Percentiles rank a stretch among this genome's conserved stretches.
phyloP scores from a whole-genome alignment of 1,140 invertebrate genomes.

The Drosophila setifemur region DNA sequence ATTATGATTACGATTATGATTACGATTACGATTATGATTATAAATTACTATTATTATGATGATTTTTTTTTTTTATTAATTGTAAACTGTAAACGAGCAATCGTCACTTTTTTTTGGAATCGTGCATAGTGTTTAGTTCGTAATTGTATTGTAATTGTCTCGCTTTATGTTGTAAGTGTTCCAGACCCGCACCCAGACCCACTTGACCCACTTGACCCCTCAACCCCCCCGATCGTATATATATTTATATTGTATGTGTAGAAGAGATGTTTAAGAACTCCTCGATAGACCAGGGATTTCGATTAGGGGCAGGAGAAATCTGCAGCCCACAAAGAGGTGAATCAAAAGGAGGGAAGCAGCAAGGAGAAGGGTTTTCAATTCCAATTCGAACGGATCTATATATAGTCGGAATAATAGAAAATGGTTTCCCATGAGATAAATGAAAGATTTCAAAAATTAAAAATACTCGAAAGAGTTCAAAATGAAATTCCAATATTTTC shows the following conservation, averaged over 20 bases:
- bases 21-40: slow-evolving; percentile 16
- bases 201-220: background rate
- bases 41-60: slow-evolving; percentile 35
- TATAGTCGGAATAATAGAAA: too few species aligned
- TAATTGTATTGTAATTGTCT: slow-evolving; percentile 37
- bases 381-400: too few species aligned
- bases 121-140: slow-evolving; percentile 39
- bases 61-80: slow-evolving; percentile 30
- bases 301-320: too few species aligned
- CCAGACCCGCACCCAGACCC: background rate
- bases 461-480: too few species aligned
- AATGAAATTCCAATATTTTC: too few species aligned
- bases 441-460: too few species aligned
- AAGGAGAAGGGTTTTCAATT: too few species aligned
- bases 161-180: slow-evolving; percentile 43
- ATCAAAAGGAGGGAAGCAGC: too few species aligned
- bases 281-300: too few species aligned
- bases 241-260: slow-evolving; percentile 45
- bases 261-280: slow-evolving; percentile 17
- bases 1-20: slow-evolving; percentile 20
- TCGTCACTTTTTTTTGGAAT: slow-evolving; percentile 39
- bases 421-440: too few species aligned
- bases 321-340: too few species aligned
- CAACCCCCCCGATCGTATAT: background rate
- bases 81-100: slow-evolving; percentile 16